These are phyloP conservation scores for Nemotelus pantherinus DNA, from an alignment of 2,888 invertebrate genomes.

Conservation along the genomic window DNA sequence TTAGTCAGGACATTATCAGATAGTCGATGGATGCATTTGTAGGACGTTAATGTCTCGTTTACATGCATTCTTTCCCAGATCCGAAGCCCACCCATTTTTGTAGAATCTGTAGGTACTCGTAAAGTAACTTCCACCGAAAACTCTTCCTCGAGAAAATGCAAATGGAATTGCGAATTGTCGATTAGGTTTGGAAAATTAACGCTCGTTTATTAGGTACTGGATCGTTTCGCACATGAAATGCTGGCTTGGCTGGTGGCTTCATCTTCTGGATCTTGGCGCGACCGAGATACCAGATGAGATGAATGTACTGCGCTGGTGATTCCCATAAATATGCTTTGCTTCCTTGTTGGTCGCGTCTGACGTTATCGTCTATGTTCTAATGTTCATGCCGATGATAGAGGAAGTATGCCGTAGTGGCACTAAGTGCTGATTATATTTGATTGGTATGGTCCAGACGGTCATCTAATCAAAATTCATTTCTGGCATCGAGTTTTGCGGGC, in stretches of 20 bases:
- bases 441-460: background rate
- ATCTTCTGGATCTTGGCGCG: background rate
- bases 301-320: slow-evolving; percentile 28
- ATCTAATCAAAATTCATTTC: too few relatives aligned
- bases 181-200: slow-evolving; percentile 33
- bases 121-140: slow-evolving; percentile 28
- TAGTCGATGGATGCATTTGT: background rate
- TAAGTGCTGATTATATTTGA: background rate
- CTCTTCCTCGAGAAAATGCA: slow-evolving; percentile 9
- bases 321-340: slow-evolving; percentile 39
- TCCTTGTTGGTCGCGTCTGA: slow-evolving; percentile 34
- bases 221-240: slow-evolving; percentile 22
- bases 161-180: slow-evolving; percentile 10
- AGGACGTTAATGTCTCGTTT: slow-evolving; percentile 3
- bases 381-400: background rate
- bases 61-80: background rate
- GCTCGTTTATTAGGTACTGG: slow-evolving; percentile 4
- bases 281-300: background rate
- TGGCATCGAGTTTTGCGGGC: background rate
- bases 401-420: background rate
- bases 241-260: background rate
- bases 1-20: slow-evolving; percentile 7
- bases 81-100: slow-evolving; percentile 9
- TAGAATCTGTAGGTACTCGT: background rate
- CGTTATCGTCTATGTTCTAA: slow-evolving; percentile 1